Evolutionary conservation across 1,140 invertebrate species (phyloP), one percentile per base, ranked within the genome.

Genomic region (Macrocentrus cingulum): DNA sequence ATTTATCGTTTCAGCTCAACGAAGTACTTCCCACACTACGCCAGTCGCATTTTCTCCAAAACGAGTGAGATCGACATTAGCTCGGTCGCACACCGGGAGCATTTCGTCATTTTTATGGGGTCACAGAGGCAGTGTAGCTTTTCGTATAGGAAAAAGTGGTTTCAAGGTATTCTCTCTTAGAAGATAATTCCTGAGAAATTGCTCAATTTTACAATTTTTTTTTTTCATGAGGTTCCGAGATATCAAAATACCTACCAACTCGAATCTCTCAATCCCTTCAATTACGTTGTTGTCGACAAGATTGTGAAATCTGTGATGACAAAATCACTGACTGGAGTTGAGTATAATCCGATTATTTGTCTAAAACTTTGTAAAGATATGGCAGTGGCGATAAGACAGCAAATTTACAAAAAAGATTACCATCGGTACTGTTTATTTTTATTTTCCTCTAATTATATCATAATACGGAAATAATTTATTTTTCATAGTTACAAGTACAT

Each of bases 401-500:
- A 36, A 29, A 63, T 75, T 32, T 66, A 50, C 44, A 68, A 53
- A 25, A 65, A 66, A 2, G 45, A 55, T 39, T 75, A 60, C 23
- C 63, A 68, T 48, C 55, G 72, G 71, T 73, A 63, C 36, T 44
- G 36, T n/a, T 39, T 18, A 53, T 20, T 53, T n/a, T 48, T 49
- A 41, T 13, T 25, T 32, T 39, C 23, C 51, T 48, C 37, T 46
- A n/a, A n/a, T n/a, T n/a, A n/a, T n/a, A n/a, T n/a, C n/a, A n/a
- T n/a, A n/a, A n/a, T n/a, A n/a, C n/a, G n/a, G n/a, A n/a, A n/a
- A n/a, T n/a, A n/a, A n/a, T n/a, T n/a, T n/a, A n/a, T n/a, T n/a
- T n/a, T n/a, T n/a, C n/a, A n/a, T 70, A 87, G 85, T 37, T 85
- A 84, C 66, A 83, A 85, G 64, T 74, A 84, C 50, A 71, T 86